Base-by-base conservation (phyloP, 2,113 vertebrate genomes). In the Oreochromis niloticus region DNA sequence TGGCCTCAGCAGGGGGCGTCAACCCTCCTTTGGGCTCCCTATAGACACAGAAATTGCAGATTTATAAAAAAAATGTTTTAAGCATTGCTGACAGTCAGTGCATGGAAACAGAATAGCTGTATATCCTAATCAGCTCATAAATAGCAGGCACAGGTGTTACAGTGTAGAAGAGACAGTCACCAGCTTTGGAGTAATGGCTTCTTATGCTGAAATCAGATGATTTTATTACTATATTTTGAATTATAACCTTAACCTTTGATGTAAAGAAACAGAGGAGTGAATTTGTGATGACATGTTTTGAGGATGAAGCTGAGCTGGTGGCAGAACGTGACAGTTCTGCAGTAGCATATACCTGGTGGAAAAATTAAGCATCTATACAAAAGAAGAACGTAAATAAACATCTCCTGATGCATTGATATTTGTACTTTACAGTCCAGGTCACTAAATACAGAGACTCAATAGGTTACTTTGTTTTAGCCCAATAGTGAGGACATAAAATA, bases 1-100 rank as follows among this genome's bases (percentile, higher is more conserved):
- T 1, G 3, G 39, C 22, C 14, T 46, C 39, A 73, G 41, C 41
- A 46, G 12, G 12, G 13, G 13, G 41, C 7, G 8, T 17, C 41
- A 27, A 3, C 24, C 68, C 22, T 48, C 43, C 24, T 24, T 30
- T 34, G 59, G 59, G 59, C 59, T 63, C 30, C 59, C 30, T 1
- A 0, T 48, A 9, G 68, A 75, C 41, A 75, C 1, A 48, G n/a
- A 48, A 10, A 0, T 46, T 73, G 39, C 68, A 10, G 68, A 71
- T 4, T 73, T 73, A 27, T 27, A 27, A 27, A 27, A 27, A 27
- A 27, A 27, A 27, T 27, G 27, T 4, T 43, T 43, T 24, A 46
- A 43, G 39, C 8, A 27, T 17, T 27, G 27, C 0, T 7, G 41
- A 46, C 8, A 71, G 66, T 41, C 39, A 71, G 39, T 24, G 13